Conservation (phyloP, 2,888 invertebrate genomes). For the Drosophila rubida region DNA sequence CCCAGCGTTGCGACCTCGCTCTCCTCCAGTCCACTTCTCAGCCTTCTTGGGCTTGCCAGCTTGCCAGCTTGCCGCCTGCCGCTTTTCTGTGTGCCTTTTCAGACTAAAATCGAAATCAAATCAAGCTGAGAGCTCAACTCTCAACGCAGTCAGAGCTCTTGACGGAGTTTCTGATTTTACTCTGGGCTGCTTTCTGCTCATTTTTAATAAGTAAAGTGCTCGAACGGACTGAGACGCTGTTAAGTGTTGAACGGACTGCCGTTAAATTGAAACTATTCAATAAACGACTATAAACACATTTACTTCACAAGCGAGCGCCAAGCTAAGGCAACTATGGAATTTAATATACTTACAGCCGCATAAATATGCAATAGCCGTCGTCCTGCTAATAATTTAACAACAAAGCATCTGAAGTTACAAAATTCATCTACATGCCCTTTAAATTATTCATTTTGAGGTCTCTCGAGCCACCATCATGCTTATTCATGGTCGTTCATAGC, state of each 20-base stretch:
- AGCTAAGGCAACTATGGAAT: neutral
- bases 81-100: neutral
- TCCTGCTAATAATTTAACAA: neutral
- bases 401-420: too few relatives aligned
- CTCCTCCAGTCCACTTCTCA: neutral
- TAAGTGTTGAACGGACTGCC: neutral
- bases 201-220: constrained; percentile 15
- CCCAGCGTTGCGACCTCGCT: neutral
- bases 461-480: too few relatives aligned
- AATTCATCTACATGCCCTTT: too few relatives aligned
- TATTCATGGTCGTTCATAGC: too few relatives aligned
- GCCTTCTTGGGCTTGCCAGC: neutral
- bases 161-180: constrained; percentile 1
- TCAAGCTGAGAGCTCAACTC: constrained; percentile 18
- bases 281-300: neutral
- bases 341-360: neutral
- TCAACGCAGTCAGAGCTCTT: constrained; percentile 9
- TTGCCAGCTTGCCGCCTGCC: neutral
- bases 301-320: neutral
- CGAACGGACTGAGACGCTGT: neutral
- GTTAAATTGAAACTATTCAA: neutral
- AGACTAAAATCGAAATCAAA: constrained; percentile 23
- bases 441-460: too few relatives aligned
- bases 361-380: too few relatives aligned
- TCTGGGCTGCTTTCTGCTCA: neutral